These are phyloP conservation scores for Andrena fulva DNA, from an alignment of 2,888 invertebrate species.

Conservation along the genomic window DNA sequence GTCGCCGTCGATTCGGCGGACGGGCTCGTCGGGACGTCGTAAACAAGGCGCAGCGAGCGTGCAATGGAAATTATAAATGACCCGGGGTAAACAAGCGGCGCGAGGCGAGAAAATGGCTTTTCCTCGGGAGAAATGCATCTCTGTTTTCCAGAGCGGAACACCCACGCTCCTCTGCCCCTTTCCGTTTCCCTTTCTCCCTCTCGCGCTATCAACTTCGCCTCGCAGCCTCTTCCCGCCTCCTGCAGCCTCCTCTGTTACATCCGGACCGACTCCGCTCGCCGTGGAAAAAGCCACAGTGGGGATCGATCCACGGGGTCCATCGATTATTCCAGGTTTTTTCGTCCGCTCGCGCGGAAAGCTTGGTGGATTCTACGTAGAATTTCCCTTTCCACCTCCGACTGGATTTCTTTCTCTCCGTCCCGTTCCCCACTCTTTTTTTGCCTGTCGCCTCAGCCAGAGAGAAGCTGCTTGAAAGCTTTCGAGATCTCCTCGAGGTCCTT, in stretches of 20 bases:
- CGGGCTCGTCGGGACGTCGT: conserved; percentile 56
- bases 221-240: background rate
- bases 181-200: conserved; percentile 8
- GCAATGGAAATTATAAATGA: conserved; percentile 73
- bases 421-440: background rate
- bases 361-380: background rate
- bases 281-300: conserved; percentile 27
- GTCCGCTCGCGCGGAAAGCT: conserved; percentile 34
- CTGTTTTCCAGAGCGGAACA: conserved; percentile 70
- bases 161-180: conserved; percentile 25
- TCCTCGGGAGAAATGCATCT: conserved; percentile 69
- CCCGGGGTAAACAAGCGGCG: conserved; percentile 70
- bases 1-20: conserved; percentile 49
- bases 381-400: background rate
- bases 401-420: conserved; percentile 7
- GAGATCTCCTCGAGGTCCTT: conserved; percentile 44
- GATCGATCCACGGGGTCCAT: conserved; percentile 35
- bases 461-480: conserved; percentile 51
- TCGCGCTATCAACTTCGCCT: background rate
- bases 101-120: conserved; percentile 74
- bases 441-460: conserved; percentile 4
- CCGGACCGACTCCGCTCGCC: conserved; percentile 5
- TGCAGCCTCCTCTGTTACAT: conserved; percentile 27
- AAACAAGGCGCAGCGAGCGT: conserved; percentile 65
- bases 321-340: conserved; percentile 38